Percentiles rank a stretch among this genome's conserved stretches.
These are phyloP conservation scores for Coptodon bakossiorum DNA, from an alignment of 2,113 vertebrate genomes.

Conservation along the genomic window DNA sequence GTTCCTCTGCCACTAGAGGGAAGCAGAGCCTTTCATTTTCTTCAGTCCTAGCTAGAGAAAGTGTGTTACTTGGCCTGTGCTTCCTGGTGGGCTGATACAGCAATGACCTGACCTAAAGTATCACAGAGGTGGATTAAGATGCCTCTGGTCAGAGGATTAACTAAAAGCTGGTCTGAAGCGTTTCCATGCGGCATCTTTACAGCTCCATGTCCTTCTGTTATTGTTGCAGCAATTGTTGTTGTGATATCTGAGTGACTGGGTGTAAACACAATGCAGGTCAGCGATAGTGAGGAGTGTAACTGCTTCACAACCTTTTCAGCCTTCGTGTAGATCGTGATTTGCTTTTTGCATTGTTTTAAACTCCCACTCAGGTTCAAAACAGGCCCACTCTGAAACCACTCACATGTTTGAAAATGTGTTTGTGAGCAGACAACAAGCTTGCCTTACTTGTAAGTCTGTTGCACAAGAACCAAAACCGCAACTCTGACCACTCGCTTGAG, in stretches of 20 bases:
- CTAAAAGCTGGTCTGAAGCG: not conserved
- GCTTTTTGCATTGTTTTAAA: not conserved
- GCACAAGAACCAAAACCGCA: not conserved
- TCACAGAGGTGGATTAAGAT: not conserved
- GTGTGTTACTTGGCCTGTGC: not conserved
- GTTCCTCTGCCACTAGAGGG: constrained; percentile 20
- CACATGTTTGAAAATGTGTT: not conserved
- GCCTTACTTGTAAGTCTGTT: not conserved
- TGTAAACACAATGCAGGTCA: not conserved
- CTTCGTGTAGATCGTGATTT: not conserved
- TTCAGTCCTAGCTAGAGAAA: not conserved
- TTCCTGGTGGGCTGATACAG: not conserved
- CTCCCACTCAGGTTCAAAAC: not conserved
- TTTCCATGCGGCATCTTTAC: not conserved
- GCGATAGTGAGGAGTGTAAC: not conserved
- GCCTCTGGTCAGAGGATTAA: not conserved
- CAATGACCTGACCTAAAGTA: not conserved
- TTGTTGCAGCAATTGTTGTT: not conserved
- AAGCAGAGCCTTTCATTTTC: not conserved
- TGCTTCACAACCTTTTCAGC: not conserved
- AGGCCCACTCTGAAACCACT: not conserved
- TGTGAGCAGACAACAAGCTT: not conserved
- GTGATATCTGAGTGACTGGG: not conserved
- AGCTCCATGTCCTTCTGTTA: not conserved
- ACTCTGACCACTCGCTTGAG: not conserved